Percentiles rank a stretch among this genome's conserved stretches.
Conservation (phyloP, 2,113 vertebrate genomes). For the Leptobrachium ailaonicum region DNA sequence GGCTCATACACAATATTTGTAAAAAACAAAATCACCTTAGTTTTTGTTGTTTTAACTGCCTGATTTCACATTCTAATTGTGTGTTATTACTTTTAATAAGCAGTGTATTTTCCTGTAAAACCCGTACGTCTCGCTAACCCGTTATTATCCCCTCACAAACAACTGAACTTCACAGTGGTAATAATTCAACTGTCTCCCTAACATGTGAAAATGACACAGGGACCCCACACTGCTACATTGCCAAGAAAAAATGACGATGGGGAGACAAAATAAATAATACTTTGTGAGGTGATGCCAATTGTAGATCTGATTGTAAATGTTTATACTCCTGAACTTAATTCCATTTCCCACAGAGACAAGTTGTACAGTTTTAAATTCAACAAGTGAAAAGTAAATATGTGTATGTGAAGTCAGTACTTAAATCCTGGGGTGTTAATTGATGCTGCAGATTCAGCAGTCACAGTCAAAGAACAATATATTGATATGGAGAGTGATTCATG, state of each 20-base stretch:
- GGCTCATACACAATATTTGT: no score
- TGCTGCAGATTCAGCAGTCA: constrained; percentile 3
- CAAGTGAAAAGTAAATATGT: background rate
- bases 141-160: constrained; percentile 9
- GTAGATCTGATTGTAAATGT: constrained; percentile 1
- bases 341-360: constrained; percentile 4
- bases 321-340: background rate
- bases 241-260: background rate
- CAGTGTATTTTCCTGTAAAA: background rate
- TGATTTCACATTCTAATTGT: constrained; percentile 15
- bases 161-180: background rate
- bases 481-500: no score
- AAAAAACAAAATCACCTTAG: background rate
- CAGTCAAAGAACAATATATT: background rate
- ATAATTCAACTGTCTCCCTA: background rate
- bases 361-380: background rate
- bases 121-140: background rate
- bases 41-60: constrained; percentile 17
- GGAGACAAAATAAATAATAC: constrained; percentile 7
- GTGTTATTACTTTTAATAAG: constrained; percentile 29
- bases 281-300: constrained; percentile 18
- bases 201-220: constrained; percentile 1
- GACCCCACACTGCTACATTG: background rate
- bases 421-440: background rate
- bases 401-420: constrained; percentile 17